phyloP scores from a whole-genome alignment of 2,797 vertebrate genomes.

The Coregonus sp. region DNA sequence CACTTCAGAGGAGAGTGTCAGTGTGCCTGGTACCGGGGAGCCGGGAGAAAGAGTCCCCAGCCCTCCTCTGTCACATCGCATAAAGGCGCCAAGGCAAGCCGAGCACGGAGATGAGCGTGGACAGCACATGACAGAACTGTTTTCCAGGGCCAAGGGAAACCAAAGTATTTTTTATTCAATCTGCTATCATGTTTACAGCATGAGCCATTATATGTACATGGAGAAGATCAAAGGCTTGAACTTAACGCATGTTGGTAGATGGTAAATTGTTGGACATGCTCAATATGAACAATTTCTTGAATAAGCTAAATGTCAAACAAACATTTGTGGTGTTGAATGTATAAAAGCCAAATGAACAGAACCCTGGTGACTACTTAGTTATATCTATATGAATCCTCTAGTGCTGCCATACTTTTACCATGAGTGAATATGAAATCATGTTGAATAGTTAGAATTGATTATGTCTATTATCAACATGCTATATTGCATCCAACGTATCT shows the following conservation, averaged over 20 bases:
- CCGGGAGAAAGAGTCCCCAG: slow-evolving; percentile 80
- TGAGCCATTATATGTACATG: slow-evolving; percentile 63
- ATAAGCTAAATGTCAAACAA: slow-evolving; percentile 24
- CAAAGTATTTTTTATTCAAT: slow-evolving; percentile 80
- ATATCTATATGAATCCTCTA: not conserved
- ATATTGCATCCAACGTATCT: slow-evolving; percentile 35
- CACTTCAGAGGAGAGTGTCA: slow-evolving; percentile 78
- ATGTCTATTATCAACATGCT: slow-evolving; percentile 28
- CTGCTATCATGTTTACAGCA: slow-evolving; percentile 74
- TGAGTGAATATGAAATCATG: not conserved
- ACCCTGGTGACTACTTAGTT: not conserved
- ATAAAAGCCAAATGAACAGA: not conserved
- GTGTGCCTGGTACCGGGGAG: slow-evolving; percentile 70
- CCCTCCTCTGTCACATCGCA: slow-evolving; percentile 82
- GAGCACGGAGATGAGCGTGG: slow-evolving; percentile 72
- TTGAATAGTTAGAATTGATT: slow-evolving; percentile 38
- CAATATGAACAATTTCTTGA: slow-evolving; percentile 36
- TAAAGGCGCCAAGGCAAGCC: slow-evolving; percentile 67
- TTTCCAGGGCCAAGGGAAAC: slow-evolving; percentile 69
- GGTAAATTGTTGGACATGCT: slow-evolving; percentile 34
- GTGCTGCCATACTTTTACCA: not conserved
- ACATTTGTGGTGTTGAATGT: not conserved
- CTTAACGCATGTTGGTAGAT: slow-evolving; percentile 32
- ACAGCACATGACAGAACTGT: slow-evolving; percentile 79
- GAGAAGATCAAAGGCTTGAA: slow-evolving; percentile 27